Conservation (phyloP, 2,113 vertebrate species). For the Myiozetetes cayanensis region DNA sequence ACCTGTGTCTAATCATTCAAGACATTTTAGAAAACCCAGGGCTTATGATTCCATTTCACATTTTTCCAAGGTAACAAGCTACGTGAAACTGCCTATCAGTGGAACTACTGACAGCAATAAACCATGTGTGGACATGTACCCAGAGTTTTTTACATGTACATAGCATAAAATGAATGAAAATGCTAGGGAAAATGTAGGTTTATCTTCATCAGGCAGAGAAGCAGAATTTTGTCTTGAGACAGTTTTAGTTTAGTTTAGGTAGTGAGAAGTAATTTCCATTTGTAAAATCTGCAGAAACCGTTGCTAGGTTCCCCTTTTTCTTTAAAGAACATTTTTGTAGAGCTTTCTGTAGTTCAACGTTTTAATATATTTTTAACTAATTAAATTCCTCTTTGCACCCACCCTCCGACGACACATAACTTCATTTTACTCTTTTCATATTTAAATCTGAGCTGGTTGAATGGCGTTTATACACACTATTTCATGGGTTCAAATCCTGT, state of each 20-base stretch:
- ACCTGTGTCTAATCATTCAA: background rate
- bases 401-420: background rate
- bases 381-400: background rate
- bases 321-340: background rate
- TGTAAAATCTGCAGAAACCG: background rate
- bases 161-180: background rate
- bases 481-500: background rate
- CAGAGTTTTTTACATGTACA: background rate
- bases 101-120: background rate
- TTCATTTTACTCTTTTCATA: background rate
- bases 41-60: background rate
- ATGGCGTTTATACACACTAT: background rate
- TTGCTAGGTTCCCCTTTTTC: background rate
- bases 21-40: background rate
- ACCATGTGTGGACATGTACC: background rate
- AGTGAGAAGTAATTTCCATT: background rate
- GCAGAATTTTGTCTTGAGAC: background rate
- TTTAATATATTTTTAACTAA: background rate
- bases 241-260: background rate
- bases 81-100: background rate
- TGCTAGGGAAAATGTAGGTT: background rate
- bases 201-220: background rate
- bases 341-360: background rate
- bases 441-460: background rate
- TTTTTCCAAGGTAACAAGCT: background rate